Conservation (phyloP, 2,113 vertebrate genomes). For the Halcyon senegalensis region DNA sequence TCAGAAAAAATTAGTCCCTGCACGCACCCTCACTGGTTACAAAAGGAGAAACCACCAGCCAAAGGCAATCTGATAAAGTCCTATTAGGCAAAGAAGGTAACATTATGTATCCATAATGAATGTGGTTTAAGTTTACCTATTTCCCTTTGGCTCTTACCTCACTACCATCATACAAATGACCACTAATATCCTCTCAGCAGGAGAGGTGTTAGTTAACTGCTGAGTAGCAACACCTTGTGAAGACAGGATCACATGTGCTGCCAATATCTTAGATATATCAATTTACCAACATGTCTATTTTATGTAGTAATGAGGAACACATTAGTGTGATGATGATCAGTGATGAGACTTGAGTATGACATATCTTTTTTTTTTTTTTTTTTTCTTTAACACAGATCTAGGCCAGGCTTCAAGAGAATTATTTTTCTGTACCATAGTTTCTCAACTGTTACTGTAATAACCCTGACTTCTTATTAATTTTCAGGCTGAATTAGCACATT, state of each 20-base stretch:
- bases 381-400: neutral
- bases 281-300: neutral
- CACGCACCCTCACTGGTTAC: neutral
- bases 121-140: neutral
- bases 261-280: neutral
- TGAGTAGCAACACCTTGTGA: neutral
- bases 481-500: neutral
- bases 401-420: neutral
- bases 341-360: neutral
- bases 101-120: neutral
- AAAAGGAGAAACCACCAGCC: neutral
- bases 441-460: neutral
- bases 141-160: neutral
- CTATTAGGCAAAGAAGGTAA: neutral
- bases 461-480: neutral
- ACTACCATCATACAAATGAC: neutral
- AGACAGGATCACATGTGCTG: neutral
- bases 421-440: neutral
- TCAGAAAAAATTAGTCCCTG: neutral
- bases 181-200: neutral
- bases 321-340: too few relatives aligned
- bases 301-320: neutral
- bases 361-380: neutral
- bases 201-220: neutral
- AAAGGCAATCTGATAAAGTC: neutral